Percentiles rank a stretch among this genome's conserved stretches.
phyloP scores from a whole-genome alignment of 1,140 invertebrate species.

The Drosophila willistoni region DNA sequence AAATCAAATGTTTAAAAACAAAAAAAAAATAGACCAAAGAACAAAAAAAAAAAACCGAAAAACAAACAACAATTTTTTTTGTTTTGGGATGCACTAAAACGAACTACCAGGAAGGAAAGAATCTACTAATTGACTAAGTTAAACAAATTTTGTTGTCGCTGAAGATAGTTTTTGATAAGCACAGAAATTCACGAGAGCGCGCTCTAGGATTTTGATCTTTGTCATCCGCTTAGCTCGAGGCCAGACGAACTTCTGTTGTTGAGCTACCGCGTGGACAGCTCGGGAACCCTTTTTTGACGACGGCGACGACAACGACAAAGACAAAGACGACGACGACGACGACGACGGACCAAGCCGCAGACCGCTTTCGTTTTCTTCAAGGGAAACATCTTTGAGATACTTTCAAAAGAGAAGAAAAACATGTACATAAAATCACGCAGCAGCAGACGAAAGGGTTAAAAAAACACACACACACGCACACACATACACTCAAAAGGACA shows the following conservation, averaged over 20 bases:
- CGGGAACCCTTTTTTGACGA: slow-evolving; percentile 64
- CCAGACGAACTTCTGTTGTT: slow-evolving; percentile 77
- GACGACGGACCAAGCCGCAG: slow-evolving; percentile 6
- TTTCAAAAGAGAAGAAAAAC: slow-evolving; percentile 54
- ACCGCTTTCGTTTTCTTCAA: slow-evolving; percentile 65
- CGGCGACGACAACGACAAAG: slow-evolving; percentile 2
- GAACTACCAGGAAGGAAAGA: slow-evolving; percentile 29
- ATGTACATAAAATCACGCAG: slow-evolving; percentile 65
- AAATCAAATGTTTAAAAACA: slow-evolving; percentile 7
- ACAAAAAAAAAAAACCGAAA: slow-evolving; percentile 44
- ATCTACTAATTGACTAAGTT: slow-evolving; percentile 30
- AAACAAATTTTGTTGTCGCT: slow-evolving; percentile 12
- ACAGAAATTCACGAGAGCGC: slow-evolving; percentile 45
- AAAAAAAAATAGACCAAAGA: slow-evolving; percentile 5
- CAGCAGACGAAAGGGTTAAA: slow-evolving; percentile 66
- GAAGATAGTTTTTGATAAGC: slow-evolving; percentile 4
- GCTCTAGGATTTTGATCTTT: slow-evolving; percentile 52
- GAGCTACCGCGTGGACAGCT: slow-evolving; percentile 41
- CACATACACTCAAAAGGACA: slow-evolving; percentile 23
- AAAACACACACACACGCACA: slow-evolving; percentile 22
- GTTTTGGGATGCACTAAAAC: slow-evolving; percentile 29
- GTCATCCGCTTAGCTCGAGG: slow-evolving; percentile 77
- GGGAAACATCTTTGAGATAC: slow-evolving; percentile 57
- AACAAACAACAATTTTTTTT: slow-evolving; percentile 26
- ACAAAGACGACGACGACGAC: slow-evolving; percentile 12